phyloP scores from a whole-genome alignment of 2,797 vertebrate species.

The Peromyscus aztecus region DNA sequence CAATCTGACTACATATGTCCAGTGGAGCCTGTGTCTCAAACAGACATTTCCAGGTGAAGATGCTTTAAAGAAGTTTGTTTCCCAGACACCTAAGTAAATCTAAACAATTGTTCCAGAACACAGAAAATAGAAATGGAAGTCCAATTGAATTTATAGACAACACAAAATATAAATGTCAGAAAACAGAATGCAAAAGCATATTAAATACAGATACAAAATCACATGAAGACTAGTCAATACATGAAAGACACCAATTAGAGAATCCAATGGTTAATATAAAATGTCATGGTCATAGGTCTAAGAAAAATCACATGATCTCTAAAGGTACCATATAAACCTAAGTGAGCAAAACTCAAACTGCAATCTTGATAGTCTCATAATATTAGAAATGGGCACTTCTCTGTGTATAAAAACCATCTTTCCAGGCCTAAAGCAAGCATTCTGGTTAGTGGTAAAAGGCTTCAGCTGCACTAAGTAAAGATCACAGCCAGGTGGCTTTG shows the following conservation, averaged over 20 bases:
- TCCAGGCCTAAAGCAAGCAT: neutral
- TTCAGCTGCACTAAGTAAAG: neutral
- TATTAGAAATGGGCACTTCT: neutral
- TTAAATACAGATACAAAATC: neutral
- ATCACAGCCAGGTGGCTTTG: neutral
- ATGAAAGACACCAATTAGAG: neutral
- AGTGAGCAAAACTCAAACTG: constrained; percentile 39
- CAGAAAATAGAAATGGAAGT: neutral
- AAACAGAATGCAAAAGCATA: neutral
- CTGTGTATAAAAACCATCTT: neutral
- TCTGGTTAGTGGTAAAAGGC: neutral
- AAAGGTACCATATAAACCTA: constrained; percentile 28
- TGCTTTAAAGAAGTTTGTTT: constrained; percentile 9
- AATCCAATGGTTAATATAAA: constrained; percentile 21
- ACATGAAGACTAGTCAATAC: neutral
- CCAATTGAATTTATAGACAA: constrained; percentile 10
- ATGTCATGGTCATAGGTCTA: neutral
- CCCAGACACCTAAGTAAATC: constrained; percentile 14
- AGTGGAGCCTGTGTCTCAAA: neutral
- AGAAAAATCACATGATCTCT: constrained; percentile 16
- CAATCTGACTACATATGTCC: neutral
- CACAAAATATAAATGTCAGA: neutral
- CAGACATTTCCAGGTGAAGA: neutral
- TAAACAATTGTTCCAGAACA: neutral
- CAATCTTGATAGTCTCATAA: neutral